Evolutionary conservation across 2,888 invertebrate genomes (phyloP).

Genomic region (Halocaridina rubra): DNA sequence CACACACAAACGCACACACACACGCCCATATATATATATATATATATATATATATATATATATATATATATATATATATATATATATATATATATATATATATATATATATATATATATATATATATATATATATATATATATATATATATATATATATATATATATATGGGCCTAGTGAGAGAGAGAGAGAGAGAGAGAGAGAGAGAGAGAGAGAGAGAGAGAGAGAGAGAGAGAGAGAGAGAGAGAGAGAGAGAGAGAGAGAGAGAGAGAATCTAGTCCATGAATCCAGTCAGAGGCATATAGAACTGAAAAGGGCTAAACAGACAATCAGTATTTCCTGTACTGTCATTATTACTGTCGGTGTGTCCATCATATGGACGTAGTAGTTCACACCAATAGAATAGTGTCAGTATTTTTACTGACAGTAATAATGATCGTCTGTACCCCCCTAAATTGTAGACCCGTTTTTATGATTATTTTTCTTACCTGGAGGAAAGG

Average conservation of each 20-base stretch:
- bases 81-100: slow-evolving; percentile 13
- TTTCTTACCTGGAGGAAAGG: slow-evolving; percentile 70
- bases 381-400: too few species aligned
- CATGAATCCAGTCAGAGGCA: too few species aligned
- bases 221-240: background rate
- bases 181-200: background rate
- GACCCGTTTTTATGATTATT: too few species aligned
- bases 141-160: slow-evolving; percentile 3
- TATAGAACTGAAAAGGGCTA: too few species aligned
- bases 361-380: too few species aligned
- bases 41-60: background rate
- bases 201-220: background rate
- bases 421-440: too few species aligned
- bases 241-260: background rate
- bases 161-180: background rate
- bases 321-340: too few species aligned
- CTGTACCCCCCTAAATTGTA: too few species aligned
- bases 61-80: background rate
- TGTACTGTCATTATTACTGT: too few species aligned
- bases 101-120: background rate
- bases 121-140: background rate
- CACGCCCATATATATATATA: background rate
- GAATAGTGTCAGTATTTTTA: too few species aligned
- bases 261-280: background rate
- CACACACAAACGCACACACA: slow-evolving; percentile 12